Conservation (phyloP, 2,797 vertebrate genomes). For the Brachyrhaphis roseni region DNA sequence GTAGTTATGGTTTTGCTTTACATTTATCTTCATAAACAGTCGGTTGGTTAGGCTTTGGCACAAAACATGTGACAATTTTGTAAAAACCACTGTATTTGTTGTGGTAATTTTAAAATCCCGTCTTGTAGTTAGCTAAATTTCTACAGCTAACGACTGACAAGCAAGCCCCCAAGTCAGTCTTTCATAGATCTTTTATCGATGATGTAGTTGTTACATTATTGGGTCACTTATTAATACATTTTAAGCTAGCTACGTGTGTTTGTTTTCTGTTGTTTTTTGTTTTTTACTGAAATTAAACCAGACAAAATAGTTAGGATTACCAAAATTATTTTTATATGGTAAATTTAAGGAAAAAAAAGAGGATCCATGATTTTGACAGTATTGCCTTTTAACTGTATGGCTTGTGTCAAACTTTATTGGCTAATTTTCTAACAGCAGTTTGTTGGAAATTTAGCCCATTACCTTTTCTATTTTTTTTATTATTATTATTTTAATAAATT, state of each 20-base stretch:
- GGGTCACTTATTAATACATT: too few relatives aligned
- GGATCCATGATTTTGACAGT: neutral
- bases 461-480: neutral
- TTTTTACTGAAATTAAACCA: neutral
- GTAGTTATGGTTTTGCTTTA: neutral
- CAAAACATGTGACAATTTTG: neutral
- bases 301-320: neutral
- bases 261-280: too few relatives aligned
- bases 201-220: neutral
- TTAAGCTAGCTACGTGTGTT: too few relatives aligned
- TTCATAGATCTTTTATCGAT: too few relatives aligned
- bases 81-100: neutral
- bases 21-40: neutral
- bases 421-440: neutral
- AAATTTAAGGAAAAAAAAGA: neutral
- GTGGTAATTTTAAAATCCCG: too few relatives aligned
- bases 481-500: neutral
- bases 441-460: neutral
- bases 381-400: neutral
- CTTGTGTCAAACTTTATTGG: neutral
- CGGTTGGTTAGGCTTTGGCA: neutral
- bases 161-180: too few relatives aligned
- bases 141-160: too few relatives aligned
- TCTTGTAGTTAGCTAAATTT: too few relatives aligned
- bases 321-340: neutral